Base-by-base conservation (phyloP, 2,113 vertebrate genomes). In the Corapipo altera region DNA sequence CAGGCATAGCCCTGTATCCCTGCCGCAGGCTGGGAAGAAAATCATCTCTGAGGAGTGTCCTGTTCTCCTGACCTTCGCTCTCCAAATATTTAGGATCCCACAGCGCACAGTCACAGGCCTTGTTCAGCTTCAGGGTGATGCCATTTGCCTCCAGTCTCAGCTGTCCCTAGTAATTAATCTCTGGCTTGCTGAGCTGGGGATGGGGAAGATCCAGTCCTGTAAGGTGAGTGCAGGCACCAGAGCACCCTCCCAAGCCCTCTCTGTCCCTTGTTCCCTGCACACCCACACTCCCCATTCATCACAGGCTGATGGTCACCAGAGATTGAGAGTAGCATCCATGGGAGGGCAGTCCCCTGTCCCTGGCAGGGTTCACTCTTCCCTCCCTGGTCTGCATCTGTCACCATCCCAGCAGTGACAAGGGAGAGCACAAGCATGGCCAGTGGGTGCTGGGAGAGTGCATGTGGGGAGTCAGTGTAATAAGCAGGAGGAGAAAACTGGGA, bases 61-160 rank as follows among this genome's bases (percentile, higher is more conserved):
- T 95, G 85, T 97, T 97, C 97, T 94, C 89, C 93, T 97, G 97
- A 98, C 97, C 97, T 97, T 95, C 97, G 97, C 85, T 96, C 96
- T 97, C 94, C 71, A 96, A 97, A 97, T 98, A 96, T 97, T 98
- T 97, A 96, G 93, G 96, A 97, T 97, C 96, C 93, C 97, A 95
- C 90, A 97, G 94, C 0, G 64, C 78, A 96, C 58, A 97, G 94
- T 93, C 95, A 96, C 93, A 95, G 88, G 62, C 93, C 95, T 96
- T 87, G 96, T 95, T 96, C 92, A 1, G 85, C 96, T 95, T 94
- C 96, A 96, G 43, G 26, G 19, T 3, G 71, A 59, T 95, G 92
- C 95, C 95, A 96, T 97, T 97, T 97, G 97, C 96, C 96, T 97
- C 72, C 87, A 43, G 66, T 85, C 88, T 97, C 98, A 98, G 97